phyloP scores from a whole-genome alignment of 2,113 vertebrate genomes.

The Oncorhynchus kisutch region DNA sequence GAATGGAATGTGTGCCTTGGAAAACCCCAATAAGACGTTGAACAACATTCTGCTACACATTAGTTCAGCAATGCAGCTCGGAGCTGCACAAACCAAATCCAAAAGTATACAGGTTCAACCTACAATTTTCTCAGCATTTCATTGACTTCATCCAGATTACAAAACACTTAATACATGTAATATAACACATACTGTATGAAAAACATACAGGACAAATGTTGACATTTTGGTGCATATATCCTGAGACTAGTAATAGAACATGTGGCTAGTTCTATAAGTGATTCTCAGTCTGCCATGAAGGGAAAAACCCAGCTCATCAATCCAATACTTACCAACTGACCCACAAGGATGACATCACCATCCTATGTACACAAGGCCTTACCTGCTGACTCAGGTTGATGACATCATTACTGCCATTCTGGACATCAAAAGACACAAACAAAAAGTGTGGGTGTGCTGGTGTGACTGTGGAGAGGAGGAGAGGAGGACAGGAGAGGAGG shows the following conservation, averaged over 20 bases:
- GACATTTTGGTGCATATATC: too few species aligned
- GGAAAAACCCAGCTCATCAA: constrained; percentile 53
- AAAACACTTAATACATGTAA: too few species aligned
- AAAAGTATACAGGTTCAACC: too few species aligned
- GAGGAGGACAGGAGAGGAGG: neutral
- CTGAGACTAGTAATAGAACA: too few species aligned
- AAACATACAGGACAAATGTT: too few species aligned
- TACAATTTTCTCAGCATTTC: too few species aligned
- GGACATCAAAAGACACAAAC: neutral
- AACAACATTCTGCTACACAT: constrained; percentile 29
- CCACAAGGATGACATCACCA: constrained; percentile 19
- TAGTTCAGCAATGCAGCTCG: constrained; percentile 8
- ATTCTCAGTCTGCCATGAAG: constrained; percentile 32
- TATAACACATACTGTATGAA: too few species aligned
- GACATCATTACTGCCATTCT: constrained; percentile 44
- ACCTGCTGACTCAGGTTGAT: constrained; percentile 67
- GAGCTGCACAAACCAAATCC: neutral
- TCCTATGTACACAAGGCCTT: neutral
- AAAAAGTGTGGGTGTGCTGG: neutral
- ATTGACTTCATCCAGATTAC: too few species aligned
- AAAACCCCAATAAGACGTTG: constrained; percentile 41
- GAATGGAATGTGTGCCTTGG: constrained; percentile 50
- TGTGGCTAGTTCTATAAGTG: neutral
- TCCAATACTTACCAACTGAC: neutral
- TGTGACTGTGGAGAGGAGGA: neutral